Evolutionary conservation across 1,140 invertebrate species (phyloP).

Genomic region (Condylostylus longicornis): DNA sequence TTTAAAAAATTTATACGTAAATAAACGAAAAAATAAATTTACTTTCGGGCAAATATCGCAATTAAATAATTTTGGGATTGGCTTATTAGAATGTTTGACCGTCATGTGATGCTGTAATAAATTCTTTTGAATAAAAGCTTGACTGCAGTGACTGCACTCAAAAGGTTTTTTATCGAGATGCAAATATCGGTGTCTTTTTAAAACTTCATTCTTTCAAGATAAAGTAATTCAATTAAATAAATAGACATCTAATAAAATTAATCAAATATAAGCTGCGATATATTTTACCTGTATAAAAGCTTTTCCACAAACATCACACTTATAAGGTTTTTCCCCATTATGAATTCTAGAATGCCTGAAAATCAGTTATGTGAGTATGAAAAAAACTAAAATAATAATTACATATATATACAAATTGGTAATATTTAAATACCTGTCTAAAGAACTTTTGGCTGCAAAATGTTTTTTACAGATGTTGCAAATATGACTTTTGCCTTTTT

Average conservation of each 20-base stretch:
- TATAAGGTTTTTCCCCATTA: slow-evolving; percentile 3
- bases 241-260: too few species aligned
- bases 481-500: too few species aligned
- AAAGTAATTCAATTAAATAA: too few species aligned
- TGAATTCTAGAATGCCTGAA: too few species aligned
- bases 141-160: slow-evolving; percentile 39
- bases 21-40: not conserved
- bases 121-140: slow-evolving; percentile 38
- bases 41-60: slow-evolving; percentile 52
- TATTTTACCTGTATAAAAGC: slow-evolving; percentile 8
- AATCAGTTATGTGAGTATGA: too few species aligned
- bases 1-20: not conserved
- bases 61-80: slow-evolving; percentile 43
- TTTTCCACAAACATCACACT: slow-evolving; percentile 7
- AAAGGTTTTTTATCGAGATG: slow-evolving; percentile 38
- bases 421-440: too few species aligned
- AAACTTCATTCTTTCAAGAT: too few species aligned
- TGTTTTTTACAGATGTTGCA: too few species aligned
- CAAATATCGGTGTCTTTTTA: slow-evolving; percentile 8
- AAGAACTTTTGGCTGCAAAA: too few species aligned
- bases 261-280: not conserved
- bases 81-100: slow-evolving; percentile 41
- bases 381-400: too few species aligned
- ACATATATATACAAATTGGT: too few species aligned
- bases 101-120: slow-evolving; percentile 45